phyloP scores from a whole-genome alignment of 2,113 vertebrate genomes.

The Calyptomena viridis region DNA sequence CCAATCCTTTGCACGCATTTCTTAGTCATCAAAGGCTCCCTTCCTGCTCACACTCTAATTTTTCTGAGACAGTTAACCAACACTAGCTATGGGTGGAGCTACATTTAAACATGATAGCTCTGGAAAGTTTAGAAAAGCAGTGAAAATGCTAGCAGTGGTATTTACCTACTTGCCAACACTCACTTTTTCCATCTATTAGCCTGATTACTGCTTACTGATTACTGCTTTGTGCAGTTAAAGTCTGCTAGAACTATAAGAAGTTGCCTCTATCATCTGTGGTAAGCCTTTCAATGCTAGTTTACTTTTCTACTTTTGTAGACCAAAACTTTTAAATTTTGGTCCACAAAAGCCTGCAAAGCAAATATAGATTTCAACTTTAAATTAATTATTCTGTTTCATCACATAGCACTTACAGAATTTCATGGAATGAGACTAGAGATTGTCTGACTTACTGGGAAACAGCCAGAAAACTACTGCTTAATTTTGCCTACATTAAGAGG shows the following conservation, averaged over 20 bases:
- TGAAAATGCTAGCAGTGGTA: background rate
- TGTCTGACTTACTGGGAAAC: background rate
- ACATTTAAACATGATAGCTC: background rate
- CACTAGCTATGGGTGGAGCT: background rate
- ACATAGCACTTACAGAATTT: background rate
- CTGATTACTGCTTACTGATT: background rate
- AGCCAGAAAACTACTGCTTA: background rate
- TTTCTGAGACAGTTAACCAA: background rate
- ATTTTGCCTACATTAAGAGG: background rate
- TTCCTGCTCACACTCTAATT: background rate
- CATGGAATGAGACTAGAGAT: background rate
- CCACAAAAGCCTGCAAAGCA: background rate
- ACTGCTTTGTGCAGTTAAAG: background rate
- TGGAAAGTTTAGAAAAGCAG: background rate
- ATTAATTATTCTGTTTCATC: background rate
- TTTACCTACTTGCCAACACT: background rate
- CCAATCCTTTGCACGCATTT: background rate
- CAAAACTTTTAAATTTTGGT: background rate
- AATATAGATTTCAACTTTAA: background rate
- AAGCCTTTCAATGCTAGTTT: background rate
- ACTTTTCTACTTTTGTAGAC: background rate
- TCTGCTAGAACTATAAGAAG: background rate
- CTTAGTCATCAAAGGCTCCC: constrained; percentile 15
- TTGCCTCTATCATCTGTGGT: background rate
- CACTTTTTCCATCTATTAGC: background rate